A percentile compares a stretch with the other conserved stretches of the same genome.
Conservation (phyloP, 1,140 invertebrate genomes). For the Frieseomelitta varia region DNA sequence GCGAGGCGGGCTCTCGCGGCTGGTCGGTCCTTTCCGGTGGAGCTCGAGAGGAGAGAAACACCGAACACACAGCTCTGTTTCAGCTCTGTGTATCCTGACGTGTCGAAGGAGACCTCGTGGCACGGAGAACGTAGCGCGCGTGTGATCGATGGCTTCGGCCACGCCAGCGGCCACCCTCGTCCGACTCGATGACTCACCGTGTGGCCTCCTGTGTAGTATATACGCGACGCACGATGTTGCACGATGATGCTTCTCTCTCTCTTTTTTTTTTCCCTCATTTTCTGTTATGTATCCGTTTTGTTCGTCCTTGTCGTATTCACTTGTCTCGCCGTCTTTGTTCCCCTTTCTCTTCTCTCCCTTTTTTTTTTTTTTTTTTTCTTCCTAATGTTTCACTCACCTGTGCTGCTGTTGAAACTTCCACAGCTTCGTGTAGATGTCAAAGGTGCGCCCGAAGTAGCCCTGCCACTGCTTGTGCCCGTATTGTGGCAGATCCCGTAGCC, state of each 20-base stretch:
- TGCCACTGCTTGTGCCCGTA: slow-evolving; percentile 99
- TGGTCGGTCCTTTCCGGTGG: background rate
- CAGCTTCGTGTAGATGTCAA: slow-evolving; percentile 98
- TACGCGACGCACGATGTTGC: background rate
- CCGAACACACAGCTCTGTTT: background rate
- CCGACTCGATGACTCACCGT: slow-evolving; percentile 24
- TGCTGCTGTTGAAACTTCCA: slow-evolving; percentile 99
- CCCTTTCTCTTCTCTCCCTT: background rate
- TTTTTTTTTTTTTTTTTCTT: background rate
- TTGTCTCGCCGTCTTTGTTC: background rate
- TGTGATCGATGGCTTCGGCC: slow-evolving; percentile 13
- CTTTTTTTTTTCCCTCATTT: background rate
- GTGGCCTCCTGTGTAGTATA: background rate
- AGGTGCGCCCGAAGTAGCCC: slow-evolving; percentile 97
- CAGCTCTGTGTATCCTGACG: slow-evolving; percentile 3
- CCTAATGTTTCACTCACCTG: slow-evolving; percentile 82
- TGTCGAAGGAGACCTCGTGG: slow-evolving; percentile 42
- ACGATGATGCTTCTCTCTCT: background rate
- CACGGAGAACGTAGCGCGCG: background rate
- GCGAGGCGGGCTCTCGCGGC: background rate
- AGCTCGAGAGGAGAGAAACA: background rate
- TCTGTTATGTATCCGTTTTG: too few species aligned
- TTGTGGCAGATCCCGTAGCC: slow-evolving; percentile 96
- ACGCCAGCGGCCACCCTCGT: slow-evolving; percentile 10
- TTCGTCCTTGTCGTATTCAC: background rate